Evolutionary conservation across 2,888 invertebrate species (phyloP), one percentile per base, ranked within the genome.

Genomic region (Trissoscelio sp.): DNA sequence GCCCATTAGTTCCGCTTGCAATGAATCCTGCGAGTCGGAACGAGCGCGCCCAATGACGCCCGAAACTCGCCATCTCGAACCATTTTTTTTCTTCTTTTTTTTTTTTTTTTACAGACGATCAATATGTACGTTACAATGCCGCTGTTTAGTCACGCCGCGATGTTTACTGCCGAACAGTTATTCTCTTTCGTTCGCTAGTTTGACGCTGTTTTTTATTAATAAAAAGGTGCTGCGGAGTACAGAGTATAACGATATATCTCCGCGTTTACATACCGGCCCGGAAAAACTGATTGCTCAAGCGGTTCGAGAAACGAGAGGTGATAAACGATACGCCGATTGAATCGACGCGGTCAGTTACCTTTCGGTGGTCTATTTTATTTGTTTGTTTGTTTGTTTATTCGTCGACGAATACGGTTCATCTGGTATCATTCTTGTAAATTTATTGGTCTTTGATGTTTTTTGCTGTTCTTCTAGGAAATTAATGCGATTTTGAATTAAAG

Each of bases 281-380:
- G 73, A 55, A 66, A 37, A 60, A 67, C 51, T 67, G 72, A 77
- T 77, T 73, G 67, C 66, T 34, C 75, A 69, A 72, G 66, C 75
- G 53, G 66, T 12, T 31, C 39, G 70, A 60, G 72, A 48, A 60
- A 67, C 60, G 51, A 77, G 60, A 70, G 70, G 62, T 81, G 81
- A 77, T 81, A 73, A 73, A 77, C 67, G 77, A 77, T 62, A 81
- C 44, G 62, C 37, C 75, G 66, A 72, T 77, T 58, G 55, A 72
- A 67, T 77, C 77, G 77, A 81, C 72, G 70, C 72, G 75, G 75
- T 81, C 81, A 72, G 75, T 75, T 75, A 75, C 70, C 72, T 70
- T 60, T 66, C 53, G 53, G 42, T 24, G 64, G 42, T 53, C 39
- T 64, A 55, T 66, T 81, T 81, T 70, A 55, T 73, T 62, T 79